phyloP scores from a whole-genome alignment of 2,113 vertebrate genomes.

The Pachypanchax playfairii region DNA sequence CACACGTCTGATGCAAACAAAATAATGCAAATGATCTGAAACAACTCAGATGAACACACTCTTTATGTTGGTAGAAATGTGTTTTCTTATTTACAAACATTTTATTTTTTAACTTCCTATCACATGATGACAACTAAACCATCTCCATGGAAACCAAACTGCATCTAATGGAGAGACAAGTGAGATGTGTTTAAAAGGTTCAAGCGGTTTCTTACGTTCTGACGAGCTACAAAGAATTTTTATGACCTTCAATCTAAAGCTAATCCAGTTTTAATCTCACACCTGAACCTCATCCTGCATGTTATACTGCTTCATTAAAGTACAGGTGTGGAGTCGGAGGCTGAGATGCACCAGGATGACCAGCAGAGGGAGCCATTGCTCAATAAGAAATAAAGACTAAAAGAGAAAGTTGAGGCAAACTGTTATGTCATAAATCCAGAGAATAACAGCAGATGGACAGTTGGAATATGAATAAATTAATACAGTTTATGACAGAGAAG shows the following conservation, averaged over 20 bases:
- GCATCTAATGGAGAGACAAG: background rate
- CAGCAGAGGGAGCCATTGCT: slow-evolving; percentile 1
- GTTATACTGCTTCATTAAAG: too few relatives aligned
- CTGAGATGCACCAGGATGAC: background rate
- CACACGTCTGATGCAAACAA: slow-evolving; percentile 24
- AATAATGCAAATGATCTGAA: slow-evolving; percentile 17
- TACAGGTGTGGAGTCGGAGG: background rate
- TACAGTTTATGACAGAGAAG: too few relatives aligned
- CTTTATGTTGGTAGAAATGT: background rate
- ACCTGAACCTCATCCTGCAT: too few relatives aligned
- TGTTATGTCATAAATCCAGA: too few relatives aligned
- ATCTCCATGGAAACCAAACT: slow-evolving; percentile 19
- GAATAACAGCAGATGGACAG: too few relatives aligned
- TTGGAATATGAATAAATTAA: too few relatives aligned
- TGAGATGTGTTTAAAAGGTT: background rate
- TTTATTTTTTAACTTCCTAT: slow-evolving; percentile 1
- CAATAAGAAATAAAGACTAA: background rate
- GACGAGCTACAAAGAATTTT: too few relatives aligned
- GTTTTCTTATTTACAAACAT: slow-evolving; percentile 3
- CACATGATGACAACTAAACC: slow-evolving; percentile 11
- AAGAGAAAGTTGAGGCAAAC: too few relatives aligned
- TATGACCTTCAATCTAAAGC: too few relatives aligned
- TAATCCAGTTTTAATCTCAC: too few relatives aligned
- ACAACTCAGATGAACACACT: background rate
- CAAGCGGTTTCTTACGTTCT: too few relatives aligned